Percentiles rank a stretch among this genome's conserved stretches.
phyloP scores from a whole-genome alignment of 2,113 vertebrate genomes.

The Acanthisitta chloris region DNA sequence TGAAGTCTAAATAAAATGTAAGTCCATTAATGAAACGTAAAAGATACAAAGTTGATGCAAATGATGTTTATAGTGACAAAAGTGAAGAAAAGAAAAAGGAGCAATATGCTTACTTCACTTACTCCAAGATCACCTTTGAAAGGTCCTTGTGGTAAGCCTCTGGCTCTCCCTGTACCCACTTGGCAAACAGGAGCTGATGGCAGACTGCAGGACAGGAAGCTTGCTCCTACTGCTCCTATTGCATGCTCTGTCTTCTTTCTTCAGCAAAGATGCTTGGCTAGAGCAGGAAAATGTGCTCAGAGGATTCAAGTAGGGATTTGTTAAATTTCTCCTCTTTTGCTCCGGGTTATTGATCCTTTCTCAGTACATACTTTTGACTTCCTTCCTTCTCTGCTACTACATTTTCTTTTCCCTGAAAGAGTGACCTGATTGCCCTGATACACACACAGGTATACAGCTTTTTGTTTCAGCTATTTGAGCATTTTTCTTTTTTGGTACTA shows the following conservation, averaged over 20 bases:
- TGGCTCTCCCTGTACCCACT: not conserved
- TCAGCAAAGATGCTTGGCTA: not conserved
- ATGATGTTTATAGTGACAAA: not conserved
- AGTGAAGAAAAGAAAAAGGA: not conserved
- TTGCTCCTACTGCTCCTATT: not conserved
- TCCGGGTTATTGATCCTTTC: not conserved
- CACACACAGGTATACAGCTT: rapidly evolving
- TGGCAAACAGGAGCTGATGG: not conserved
- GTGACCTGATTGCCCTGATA: not conserved
- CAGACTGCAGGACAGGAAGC: not conserved
- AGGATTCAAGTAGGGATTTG: not conserved
- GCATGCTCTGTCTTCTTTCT: not conserved
- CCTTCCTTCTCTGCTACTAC: not conserved
- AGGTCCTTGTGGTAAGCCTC: not conserved
- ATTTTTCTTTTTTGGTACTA: not conserved
- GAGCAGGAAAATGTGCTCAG: not conserved
- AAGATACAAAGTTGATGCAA: not conserved
- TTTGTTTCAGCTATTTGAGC: not conserved
- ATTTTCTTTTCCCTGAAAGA: not conserved
- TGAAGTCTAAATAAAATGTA: not conserved
- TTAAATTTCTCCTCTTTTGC: not conserved
- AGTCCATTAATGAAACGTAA: not conserved
- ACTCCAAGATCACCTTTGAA: not conserved
- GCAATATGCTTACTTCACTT: not conserved
- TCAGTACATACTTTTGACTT: not conserved